Conservation (phyloP, 2,113 vertebrate species). For the Casuarius casuarius region DNA sequence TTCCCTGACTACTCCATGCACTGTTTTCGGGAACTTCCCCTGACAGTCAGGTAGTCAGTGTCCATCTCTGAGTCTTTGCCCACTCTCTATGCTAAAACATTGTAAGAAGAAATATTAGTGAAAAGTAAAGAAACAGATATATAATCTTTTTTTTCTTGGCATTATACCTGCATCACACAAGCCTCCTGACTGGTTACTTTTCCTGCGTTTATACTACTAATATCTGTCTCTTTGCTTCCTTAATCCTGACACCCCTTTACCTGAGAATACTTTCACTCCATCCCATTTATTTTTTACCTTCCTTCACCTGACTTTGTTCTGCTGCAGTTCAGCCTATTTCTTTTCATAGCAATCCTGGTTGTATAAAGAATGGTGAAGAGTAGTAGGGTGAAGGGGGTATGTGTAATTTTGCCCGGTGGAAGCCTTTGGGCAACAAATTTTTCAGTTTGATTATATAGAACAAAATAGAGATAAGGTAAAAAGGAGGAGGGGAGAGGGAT, state of each 20-base stretch:
- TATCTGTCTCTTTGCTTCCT: not conserved
- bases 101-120: not conserved
- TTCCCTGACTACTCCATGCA: not conserved
- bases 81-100: accelerated
- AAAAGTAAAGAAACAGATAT: not conserved
- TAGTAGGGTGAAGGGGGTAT: accelerated
- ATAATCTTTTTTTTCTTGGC: not conserved
- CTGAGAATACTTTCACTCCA: not conserved
- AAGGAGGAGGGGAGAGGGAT: not conserved
- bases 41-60: not conserved
- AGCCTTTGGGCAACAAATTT: not conserved
- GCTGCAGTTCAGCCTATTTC: not conserved
- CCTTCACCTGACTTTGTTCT: not conserved
- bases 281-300: not conserved
- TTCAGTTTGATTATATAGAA: not conserved
- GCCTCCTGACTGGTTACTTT: not conserved
- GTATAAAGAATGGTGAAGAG: not conserved
- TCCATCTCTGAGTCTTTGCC: not conserved
- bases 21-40: not conserved
- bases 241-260: not conserved
- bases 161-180: not conserved
- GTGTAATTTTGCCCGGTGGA: not conserved
- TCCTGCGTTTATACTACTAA: not conserved
- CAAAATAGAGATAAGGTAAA: not conserved
- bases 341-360: not conserved